Evolutionary conservation across 2,797 vertebrate species (phyloP), one percentile per base, ranked within the genome.

Genomic region (Valencia hispanica): DNA sequence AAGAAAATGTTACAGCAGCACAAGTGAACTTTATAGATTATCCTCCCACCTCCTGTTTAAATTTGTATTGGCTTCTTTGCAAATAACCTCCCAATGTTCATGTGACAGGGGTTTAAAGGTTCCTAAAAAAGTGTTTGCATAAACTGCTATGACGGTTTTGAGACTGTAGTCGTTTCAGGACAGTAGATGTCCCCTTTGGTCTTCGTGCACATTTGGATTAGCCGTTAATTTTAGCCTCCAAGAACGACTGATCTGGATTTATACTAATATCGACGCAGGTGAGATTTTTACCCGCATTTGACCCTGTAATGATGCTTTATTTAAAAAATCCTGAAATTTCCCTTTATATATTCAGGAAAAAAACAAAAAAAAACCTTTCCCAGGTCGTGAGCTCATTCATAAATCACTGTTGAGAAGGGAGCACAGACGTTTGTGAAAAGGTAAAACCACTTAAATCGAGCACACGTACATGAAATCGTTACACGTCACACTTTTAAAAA

Each of bases 401-500:
- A 22, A 68, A 72, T 69, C 30, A 32, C 10, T 27, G 12, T 5
- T 0, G 57, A 73, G 17, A 74, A 48, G 8, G 0, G 0, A 36
- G 55, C 1, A 27, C 50, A 51, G 2, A 11, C 10, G 22, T 59
- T 66, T 66, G 20, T 65, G 12, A 66, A 63, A 39, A 1, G 22
- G 36, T 22, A 41, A 39, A 12, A 2, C 32, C 9, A 34, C 1
- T 39, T 22, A 5, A 36, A 72, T 14, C 30, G 14, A 75, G 47
- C 32, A 43, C 22, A 79, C 34, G 47, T 65, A 17, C 17, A 79
- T 1, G 6, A 45, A 18, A 68, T 22, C 41, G 61, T 78, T 41
- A 63, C 51, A 68, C 79, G 61, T 69, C 78, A 65, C 75, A 73
- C 18, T 74, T 72, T 17, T 48, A 51, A 66, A 57, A 22, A 65